Conservation (phyloP, 2,797 vertebrate species). For the Myripristis murdjan region DNA sequence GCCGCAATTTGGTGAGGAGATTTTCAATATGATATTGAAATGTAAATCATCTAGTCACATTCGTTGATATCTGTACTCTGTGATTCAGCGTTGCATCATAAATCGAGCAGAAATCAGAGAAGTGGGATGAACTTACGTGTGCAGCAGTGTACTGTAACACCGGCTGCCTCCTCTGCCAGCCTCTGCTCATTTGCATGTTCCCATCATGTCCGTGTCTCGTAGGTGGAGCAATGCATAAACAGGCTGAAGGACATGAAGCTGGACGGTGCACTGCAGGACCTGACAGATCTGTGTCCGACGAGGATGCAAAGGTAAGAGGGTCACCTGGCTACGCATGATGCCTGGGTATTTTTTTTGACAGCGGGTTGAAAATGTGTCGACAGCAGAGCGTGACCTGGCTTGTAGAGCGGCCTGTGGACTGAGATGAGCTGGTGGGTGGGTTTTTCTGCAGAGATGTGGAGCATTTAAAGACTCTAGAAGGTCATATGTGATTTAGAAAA, state of each 20-base stretch:
- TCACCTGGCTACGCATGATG: neutral
- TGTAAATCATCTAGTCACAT: neutral
- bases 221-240: constrained; percentile 88
- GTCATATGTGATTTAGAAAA: no score
- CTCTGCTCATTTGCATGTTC: neutral
- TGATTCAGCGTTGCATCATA: no score
- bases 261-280: constrained; percentile 70
- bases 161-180: neutral
- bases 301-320: constrained; percentile 72
- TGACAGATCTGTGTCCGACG: constrained; percentile 78
- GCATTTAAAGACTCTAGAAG: no score
- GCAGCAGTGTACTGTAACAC: neutral
- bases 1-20: no score
- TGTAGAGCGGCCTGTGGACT: no score
- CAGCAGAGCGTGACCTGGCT: neutral
- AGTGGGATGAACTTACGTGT: no score
- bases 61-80: no score
- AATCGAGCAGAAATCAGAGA: no score
- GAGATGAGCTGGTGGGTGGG: no score
- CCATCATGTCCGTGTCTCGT: neutral
- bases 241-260: constrained; percentile 85
- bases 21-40: neutral
- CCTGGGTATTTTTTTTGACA: neutral
- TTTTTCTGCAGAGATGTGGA: no score
- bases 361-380: no score